Evolutionary conservation across 1,140 invertebrate genomes (phyloP).

Genomic region (Hyles vespertilio): DNA sequence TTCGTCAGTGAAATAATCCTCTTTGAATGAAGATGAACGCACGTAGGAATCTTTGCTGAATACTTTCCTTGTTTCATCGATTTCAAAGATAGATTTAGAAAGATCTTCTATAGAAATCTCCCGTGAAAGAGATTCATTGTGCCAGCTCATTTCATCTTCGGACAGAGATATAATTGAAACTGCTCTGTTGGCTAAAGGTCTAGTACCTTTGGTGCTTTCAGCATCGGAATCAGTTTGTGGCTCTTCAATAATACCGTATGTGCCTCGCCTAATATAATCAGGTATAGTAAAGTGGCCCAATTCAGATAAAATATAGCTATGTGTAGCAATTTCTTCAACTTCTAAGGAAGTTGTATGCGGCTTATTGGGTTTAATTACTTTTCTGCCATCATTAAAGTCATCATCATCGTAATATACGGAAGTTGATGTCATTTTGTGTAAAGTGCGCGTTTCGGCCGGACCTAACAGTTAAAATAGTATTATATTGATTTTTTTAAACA

Average conservation of each 20-base stretch:
- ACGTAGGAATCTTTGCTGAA: conserved; percentile 72
- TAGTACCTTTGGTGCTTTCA: conserved; percentile 54
- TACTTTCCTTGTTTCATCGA: conserved; percentile 66
- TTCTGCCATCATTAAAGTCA: conserved; percentile 51
- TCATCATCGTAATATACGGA: conserved; percentile 77
- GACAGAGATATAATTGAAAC: conserved; percentile 81
- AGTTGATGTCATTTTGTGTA: conserved; percentile 80
- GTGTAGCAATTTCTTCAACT: conserved; percentile 79
- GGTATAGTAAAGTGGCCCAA: conserved; percentile 77
- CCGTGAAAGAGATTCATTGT: conserved; percentile 74
- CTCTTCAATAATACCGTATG: conserved; percentile 75
- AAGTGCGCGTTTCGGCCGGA: conserved; percentile 79
- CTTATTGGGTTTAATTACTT: conserved; percentile 62
- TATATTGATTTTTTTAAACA: conserved; percentile 42
- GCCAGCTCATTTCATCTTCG: conserved; percentile 79
- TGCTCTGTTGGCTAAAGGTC: conserved; percentile 69
- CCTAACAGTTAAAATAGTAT: conserved; percentile 76
- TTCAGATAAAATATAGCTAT: conserved; percentile 77
- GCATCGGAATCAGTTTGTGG: conserved; percentile 72
- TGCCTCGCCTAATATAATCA: conserved; percentile 70
- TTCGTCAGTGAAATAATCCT: conserved; percentile 62
- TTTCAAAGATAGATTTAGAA: conserved; percentile 67
- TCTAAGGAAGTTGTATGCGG: conserved; percentile 73
- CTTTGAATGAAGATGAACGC: conserved; percentile 68
- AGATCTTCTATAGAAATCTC: conserved; percentile 78